Conservation (phyloP, 1,140 invertebrate genomes). For the Bombus pyrosoma region DNA sequence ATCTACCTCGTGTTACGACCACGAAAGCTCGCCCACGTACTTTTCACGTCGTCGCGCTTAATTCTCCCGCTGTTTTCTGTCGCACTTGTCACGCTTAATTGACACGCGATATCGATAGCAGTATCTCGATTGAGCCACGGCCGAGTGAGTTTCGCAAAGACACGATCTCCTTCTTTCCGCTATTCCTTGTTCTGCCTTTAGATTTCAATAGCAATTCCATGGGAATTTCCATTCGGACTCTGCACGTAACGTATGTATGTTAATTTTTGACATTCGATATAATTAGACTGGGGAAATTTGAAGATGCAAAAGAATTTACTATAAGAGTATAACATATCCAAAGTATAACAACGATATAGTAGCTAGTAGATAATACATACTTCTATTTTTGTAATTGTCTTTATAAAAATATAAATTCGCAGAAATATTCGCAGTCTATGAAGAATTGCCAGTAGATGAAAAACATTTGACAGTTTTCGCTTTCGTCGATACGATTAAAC, state of each 20-base stretch:
- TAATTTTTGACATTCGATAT: no score
- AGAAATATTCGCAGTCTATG: no score
- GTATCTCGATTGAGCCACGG: slow-evolving; percentile 28
- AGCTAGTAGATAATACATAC: no score
- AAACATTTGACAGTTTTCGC: no score
- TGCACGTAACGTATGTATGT: neutral
- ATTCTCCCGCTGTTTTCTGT: slow-evolving; percentile 50
- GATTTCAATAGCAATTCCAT: neutral
- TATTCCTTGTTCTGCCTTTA: neutral
- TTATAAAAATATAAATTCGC: no score
- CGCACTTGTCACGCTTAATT: slow-evolving; percentile 52
- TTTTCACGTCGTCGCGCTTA: slow-evolving; percentile 38
- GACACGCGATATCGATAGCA: slow-evolving; percentile 47
- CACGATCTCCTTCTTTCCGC: neutral
- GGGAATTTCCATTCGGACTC: neutral
- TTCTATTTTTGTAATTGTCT: no score
- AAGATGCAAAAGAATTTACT: no score
- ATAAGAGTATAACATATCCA: no score
- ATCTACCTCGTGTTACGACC: slow-evolving; percentile 19
- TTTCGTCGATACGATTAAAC: no score
- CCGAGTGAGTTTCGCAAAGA: slow-evolving; percentile 26
- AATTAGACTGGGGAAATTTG: no score
- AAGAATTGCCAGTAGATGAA: no score
- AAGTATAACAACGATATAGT: no score
- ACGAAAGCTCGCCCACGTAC: slow-evolving; percentile 51